Percentiles rank a stretch among this genome's conserved stretches.
phyloP scores from a whole-genome alignment of 2,113 vertebrate species.

The Vulpes vulpes region DNA sequence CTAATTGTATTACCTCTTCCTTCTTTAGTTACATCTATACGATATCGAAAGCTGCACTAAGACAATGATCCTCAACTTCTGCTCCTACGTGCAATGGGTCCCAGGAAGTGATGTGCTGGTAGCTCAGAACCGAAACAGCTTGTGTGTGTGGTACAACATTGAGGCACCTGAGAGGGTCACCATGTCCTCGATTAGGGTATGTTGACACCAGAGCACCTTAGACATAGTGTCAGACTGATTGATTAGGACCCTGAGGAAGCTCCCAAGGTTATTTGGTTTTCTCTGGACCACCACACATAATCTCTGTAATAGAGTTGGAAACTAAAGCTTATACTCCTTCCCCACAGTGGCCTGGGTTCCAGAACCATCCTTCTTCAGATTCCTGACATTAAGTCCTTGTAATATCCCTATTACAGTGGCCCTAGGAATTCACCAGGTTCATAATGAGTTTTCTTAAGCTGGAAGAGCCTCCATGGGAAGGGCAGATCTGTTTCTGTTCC shows the following conservation, averaged over 20 bases:
- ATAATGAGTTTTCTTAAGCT: not conserved
- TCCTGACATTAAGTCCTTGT: not conserved
- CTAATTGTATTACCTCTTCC: constrained; percentile 54
- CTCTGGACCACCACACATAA: not conserved
- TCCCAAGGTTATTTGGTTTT: not conserved
- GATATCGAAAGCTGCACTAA: constrained; percentile 91
- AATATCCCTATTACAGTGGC: not conserved
- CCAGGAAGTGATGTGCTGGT: constrained; percentile 97
- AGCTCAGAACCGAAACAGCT: constrained; percentile 94
- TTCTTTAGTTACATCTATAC: constrained; percentile 93
- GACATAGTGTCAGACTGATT: not conserved
- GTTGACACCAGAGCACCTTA: not conserved
- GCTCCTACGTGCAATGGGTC: constrained; percentile 98
- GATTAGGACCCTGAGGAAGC: not conserved
- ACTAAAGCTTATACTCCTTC: not conserved
- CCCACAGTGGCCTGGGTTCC: not conserved
- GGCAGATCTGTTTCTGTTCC: not conserved
- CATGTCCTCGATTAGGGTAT: constrained; percentile 95
- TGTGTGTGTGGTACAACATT: constrained; percentile 98
- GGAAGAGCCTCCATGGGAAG: not conserved
- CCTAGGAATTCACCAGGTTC: not conserved
- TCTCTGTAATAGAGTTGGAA: not conserved
- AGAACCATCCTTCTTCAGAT: not conserved
- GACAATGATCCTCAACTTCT: constrained; percentile 94
- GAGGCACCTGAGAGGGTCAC: constrained; percentile 96